A percentile compares a stretch with the other conserved stretches of the same genome.
phyloP scores from a whole-genome alignment of 2,797 vertebrate genomes.

The Hypotaenidia philippensis region DNA sequence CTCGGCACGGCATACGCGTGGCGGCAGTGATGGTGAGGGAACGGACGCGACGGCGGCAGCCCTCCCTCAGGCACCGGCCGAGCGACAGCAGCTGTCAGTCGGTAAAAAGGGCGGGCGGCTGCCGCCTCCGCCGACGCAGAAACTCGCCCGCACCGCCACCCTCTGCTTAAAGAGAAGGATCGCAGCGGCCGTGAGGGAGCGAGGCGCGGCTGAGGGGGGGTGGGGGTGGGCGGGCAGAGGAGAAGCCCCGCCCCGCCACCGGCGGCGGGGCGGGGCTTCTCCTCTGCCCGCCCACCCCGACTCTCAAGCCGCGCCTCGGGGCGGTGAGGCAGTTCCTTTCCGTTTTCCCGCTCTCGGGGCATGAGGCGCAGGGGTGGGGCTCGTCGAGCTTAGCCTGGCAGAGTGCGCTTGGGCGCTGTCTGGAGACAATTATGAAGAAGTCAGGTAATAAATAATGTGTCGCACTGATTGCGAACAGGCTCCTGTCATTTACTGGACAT shows the following conservation, averaged over 20 bases:
- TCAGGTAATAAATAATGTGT: slow-evolving; percentile 17
- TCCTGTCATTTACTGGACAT: background rate
- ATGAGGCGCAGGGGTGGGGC: accelerated
- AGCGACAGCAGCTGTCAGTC: background rate
- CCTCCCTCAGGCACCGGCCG: background rate
- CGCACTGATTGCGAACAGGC: background rate
- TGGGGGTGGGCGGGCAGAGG: background rate
- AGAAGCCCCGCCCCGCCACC: background rate
- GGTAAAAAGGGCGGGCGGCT: background rate
- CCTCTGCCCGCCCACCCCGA: background rate
- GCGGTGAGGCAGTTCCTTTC: accelerated
- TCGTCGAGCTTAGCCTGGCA: accelerated
- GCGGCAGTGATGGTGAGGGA: background rate
- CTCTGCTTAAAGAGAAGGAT: background rate
- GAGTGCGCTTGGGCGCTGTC: background rate
- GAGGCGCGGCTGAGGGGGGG: background rate
- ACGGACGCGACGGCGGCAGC: background rate
- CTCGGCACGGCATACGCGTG: slow-evolving; percentile 35
- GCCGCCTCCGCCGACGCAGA: background rate
- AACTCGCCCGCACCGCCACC: background rate
- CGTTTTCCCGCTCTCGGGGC: accelerated
- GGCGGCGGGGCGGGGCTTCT: too few relatives aligned
- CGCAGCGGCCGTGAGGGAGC: background rate
- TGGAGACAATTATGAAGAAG: background rate
- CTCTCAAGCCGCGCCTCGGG: background rate